Evolutionary conservation across 2,888 invertebrate species (phyloP), one percentile per base, ranked within the genome.

Genomic region (Apodemia zela): DNA sequence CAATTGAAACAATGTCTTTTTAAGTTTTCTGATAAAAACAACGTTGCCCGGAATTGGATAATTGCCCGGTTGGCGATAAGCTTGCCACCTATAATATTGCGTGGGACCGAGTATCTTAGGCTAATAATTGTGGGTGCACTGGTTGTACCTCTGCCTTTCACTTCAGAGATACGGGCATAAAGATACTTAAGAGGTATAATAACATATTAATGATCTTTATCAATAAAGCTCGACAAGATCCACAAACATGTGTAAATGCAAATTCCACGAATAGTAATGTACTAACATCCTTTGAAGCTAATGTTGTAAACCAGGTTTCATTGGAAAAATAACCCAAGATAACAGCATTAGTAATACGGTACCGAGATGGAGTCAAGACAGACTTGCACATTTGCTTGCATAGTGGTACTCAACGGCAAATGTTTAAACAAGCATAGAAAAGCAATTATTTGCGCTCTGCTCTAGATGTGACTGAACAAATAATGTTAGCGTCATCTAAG

Each of bases 351-450:
- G 72, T 75, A 76, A 75, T 72, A 68, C 69, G 69, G 75, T 67
- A 68, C 62, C 66, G 71, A 66, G 65, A 69, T 71, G 67, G 68
- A 76, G 73, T 81, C 80, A 82, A 79, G 82, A 81, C 72, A 25
- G 54, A 54, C 73, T 75, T 75, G 78, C 78, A 73, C 80, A 80
- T 84, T 82, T 85, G 81, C 85, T 81, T 81, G 78, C 73, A 76
- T 77, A 85, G 84, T 75, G 80, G 81, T 75, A 80, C 75, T 80
- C 76, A 75, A 69, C 73, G 67, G 80, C 76, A 85, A 85, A 87
- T 85, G 84, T 86, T 88, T 87, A 79, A 80, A 77, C 73, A 76
- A 72, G 77, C 79, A 79, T 79, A 80, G 78, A 82, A 84, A 82
- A 82, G 80, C 80, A 77, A n/a, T 70, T 72, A 75, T 80, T 79